Base-by-base conservation (phyloP, 2,113 vertebrate genomes). In the Chamaetylas fuelleborni region DNA sequence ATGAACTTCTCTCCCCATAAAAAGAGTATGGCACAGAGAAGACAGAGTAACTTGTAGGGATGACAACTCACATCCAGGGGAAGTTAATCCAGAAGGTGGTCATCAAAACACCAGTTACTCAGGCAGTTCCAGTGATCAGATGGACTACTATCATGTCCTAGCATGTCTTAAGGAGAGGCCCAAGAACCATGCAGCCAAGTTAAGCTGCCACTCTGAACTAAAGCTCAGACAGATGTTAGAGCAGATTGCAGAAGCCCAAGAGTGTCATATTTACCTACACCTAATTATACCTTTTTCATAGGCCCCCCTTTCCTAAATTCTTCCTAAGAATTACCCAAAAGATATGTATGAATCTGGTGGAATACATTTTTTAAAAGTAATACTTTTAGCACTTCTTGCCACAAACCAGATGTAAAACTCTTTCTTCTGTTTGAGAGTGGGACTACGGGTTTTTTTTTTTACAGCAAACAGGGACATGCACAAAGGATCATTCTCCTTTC, bases 271-370 rank as follows among this genome's bases (percentile, higher is more conserved):
- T 60, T 48, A 64, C 25, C 70, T 81, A 43, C 6, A 61, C 4
- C 12, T 40, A 81, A 38, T 51, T 29, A 31, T 14, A 78, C 12
- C 8, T 47, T 92, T 87, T 40, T 65, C 70, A 28, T 3, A 87
- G 6, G 4, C 47, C 6, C 8, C 8, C 3, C 11, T 45, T 85
- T 47, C 25, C 36, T 36, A 40, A 93, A 72, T 69, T 60, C 19
- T 60, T 79, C 28, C 40, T 25, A 36, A 51, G 23, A 78, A 88
- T 12, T 78, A 77, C 14, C 11, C 19, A 45, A 36, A 66, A 71
- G 8, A n/a, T 19, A 34, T 2, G 5, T 57, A 36, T 0, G 2
- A 80, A 53, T 53, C 34, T 24, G 43, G 7, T 1, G 3, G 3
- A 6, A 57, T 18, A 56, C 12, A 20, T 53, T 6, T 6, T 15